phyloP scores from a whole-genome alignment of 2,888 invertebrate species.

The Gryllus longicercus region DNA sequence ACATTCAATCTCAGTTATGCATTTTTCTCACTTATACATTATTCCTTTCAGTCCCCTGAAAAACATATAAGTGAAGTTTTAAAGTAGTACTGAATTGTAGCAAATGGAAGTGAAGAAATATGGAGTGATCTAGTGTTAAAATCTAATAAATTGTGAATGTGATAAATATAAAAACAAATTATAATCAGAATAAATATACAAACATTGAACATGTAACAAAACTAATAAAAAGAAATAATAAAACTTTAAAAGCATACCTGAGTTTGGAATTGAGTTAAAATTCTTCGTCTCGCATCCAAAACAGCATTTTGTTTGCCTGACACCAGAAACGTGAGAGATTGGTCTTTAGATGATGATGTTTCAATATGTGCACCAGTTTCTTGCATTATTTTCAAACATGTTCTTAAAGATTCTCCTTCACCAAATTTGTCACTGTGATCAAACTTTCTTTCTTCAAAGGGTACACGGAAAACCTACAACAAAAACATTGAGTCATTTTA shows the following conservation, averaged over 20 bases:
- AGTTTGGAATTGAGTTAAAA: constrained; percentile 90
- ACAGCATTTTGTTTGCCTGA: constrained; percentile 91
- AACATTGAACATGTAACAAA: no score
- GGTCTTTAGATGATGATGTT: constrained; percentile 92
- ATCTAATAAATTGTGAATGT: no score
- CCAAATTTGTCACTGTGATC: constrained; percentile 90
- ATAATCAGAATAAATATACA: no score
- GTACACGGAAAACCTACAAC: constrained; percentile 77
- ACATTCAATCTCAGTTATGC: no score
- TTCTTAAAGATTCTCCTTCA: constrained; percentile 87
- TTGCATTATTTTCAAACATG: constrained; percentile 87
- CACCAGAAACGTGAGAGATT: constrained; percentile 91
- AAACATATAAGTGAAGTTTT: no score
- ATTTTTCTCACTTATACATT: no score
- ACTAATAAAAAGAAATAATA: no score
- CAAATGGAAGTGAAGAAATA: no score
- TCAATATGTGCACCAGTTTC: constrained; percentile 94
- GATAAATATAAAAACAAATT: no score
- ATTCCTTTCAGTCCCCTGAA: no score
- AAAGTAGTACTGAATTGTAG: no score
- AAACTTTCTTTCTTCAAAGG: constrained; percentile 86
- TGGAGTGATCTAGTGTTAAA: no score
- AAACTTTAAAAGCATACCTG: constrained; percentile 56
- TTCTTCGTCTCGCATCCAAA: constrained; percentile 83
- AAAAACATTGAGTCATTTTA: constrained; percentile 25